Evolutionary conservation across 2,888 invertebrate species (phyloP), one percentile per base, ranked within the genome.

Genomic region (Troides aeacus): DNA sequence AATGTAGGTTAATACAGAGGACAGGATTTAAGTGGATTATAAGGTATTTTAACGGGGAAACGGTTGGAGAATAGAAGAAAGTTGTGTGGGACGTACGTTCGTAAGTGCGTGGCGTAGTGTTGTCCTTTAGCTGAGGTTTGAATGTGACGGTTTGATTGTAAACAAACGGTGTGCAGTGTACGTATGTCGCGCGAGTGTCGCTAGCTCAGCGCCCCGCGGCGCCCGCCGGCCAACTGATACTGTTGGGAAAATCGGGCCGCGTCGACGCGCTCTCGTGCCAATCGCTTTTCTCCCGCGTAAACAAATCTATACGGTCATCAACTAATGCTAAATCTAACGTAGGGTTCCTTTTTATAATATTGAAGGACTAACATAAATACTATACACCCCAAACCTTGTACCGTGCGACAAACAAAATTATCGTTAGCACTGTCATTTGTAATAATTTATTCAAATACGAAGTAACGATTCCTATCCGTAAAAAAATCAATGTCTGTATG

Each of bases 151-250:
- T 72, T 81, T 79, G 72, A 71, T 84, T 81, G 86, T 88, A 86
- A 86, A 87, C 84, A 88, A 89, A 88, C 84, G 84, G 81, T 84
- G 84, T 86, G 78, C 79, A 30, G 76, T 81, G 75, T 79, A 24
- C 57, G 56, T 56, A 56, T 75, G 77, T 78, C 77, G 78, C 81
- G 75, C 75, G 72, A 70, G 64, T 72, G 77, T 75, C 76, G 74
- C 74, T 79, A 83, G 81, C 76, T 80, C 80, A 79, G 78, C 81
- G 84, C 84, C 78, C 74, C 84, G 84, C 89, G 86, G 81, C 88
- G 85, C 82, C 78, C 82, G 86, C 78, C 82, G 85, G 86, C 83
- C 83, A 85, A 91, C 91, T 91, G 84, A 71, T 71, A 74, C 73
- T 74, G 78, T 72, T 73, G 74, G 77, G 82, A 78, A 83, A 83